These are phyloP conservation scores for Tribolium castaneum DNA, from an alignment of 1,140 invertebrate species.

Conservation along the genomic window DNA sequence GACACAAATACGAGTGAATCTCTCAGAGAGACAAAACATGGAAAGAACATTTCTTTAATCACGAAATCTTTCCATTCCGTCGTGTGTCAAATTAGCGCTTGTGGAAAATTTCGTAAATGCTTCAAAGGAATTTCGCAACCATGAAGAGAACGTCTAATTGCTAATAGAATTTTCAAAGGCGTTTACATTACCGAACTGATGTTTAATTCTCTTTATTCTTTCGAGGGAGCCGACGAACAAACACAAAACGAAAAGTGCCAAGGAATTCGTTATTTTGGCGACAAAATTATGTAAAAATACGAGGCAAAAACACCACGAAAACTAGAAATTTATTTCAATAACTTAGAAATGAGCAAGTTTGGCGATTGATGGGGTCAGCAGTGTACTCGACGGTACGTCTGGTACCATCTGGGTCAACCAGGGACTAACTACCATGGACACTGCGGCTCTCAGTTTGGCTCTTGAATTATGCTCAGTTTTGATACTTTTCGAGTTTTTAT, in stretches of 20 bases:
- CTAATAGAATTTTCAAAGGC: conserved; percentile 35
- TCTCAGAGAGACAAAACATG: neutral
- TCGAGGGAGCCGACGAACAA: conserved; percentile 2
- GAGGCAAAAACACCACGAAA: neutral
- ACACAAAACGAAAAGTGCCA: conserved; percentile 8
- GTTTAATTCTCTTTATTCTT: conserved; percentile 37
- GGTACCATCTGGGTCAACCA: too few species aligned
- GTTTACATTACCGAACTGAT: conserved; percentile 34
- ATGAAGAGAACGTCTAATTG: conserved; percentile 32
- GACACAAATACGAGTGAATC: conserved; percentile 19
- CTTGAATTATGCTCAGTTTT: too few species aligned
- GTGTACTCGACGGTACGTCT: too few species aligned
- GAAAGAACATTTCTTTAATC: conserved; percentile 27
- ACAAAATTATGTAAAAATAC: neutral
- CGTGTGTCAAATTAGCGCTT: conserved; percentile 33
- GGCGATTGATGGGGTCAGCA: too few species aligned
- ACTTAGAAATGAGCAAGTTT: neutral
- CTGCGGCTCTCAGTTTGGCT: too few species aligned
- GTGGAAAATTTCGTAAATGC: conserved; percentile 29
- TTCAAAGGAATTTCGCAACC: conserved; percentile 29
- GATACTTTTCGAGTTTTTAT: too few species aligned
- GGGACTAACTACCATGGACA: too few species aligned
- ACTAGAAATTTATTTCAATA: neutral
- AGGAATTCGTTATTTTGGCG: neutral
- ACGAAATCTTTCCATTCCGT: conserved; percentile 24